phyloP scores from a whole-genome alignment of 1,140 invertebrate species.

The Drosophila ercepeae region DNA sequence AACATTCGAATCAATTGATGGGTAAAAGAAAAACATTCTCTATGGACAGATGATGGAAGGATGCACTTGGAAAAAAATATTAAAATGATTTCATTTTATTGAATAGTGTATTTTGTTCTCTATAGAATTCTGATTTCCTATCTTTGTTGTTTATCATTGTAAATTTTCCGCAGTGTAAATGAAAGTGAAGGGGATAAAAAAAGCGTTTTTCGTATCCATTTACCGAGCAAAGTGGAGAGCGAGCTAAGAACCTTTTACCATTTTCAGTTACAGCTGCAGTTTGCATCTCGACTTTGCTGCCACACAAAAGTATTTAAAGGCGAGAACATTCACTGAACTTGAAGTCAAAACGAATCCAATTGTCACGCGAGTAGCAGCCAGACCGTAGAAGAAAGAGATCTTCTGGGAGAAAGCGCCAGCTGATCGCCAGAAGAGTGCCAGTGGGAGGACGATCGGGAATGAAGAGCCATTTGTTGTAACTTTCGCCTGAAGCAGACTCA shows the following conservation, averaged over 20 bases:
- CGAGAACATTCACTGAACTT: slow-evolving; percentile 67
- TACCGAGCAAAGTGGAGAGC: not conserved
- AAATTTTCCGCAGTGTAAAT: too few species aligned
- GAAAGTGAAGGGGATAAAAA: slow-evolving; percentile 1
- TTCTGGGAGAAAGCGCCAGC: slow-evolving; percentile 18
- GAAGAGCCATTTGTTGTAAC: not conserved
- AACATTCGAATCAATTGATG: slow-evolving; percentile 66
- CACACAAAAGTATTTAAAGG: slow-evolving; percentile 65
- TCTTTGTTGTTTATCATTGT: too few species aligned
- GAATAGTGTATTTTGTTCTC: not conserved
- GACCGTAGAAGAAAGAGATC: slow-evolving; percentile 17
- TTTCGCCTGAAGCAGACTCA: slow-evolving; percentile 18
- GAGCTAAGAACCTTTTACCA: slow-evolving; percentile 8
- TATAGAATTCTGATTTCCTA: too few species aligned
- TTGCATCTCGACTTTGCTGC: slow-evolving; percentile 19
- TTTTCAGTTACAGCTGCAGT: slow-evolving; percentile 12
- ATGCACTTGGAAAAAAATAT: not conserved
- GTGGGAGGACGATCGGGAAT: not conserved
- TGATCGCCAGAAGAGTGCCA: slow-evolving; percentile 25
- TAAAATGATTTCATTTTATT: too few species aligned
- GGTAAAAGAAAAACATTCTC: slow-evolving; percentile 23
- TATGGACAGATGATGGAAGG: not conserved
- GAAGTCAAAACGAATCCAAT: slow-evolving; percentile 69
- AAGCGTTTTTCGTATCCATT: not conserved
- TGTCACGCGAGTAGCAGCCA: slow-evolving; percentile 64